Evolutionary conservation across 2,113 vertebrate species (phyloP).

Genomic region (Podarcis cretensis): DNA sequence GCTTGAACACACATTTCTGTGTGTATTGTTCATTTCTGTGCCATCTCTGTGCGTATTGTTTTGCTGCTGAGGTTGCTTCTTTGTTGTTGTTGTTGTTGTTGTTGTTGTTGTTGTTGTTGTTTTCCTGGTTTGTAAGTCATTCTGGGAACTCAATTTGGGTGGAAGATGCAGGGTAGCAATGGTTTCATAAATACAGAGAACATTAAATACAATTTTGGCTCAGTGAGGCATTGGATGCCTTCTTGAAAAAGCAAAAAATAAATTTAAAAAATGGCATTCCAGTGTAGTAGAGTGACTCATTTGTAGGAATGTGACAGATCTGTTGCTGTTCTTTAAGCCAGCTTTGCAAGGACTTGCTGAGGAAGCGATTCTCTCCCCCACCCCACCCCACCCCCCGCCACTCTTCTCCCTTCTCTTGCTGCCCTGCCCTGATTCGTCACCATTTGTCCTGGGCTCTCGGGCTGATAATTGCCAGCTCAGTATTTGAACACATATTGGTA

Average conservation of each 20-base stretch:
- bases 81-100: too few species aligned
- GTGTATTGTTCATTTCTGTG: too few species aligned
- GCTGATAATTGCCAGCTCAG: not conserved
- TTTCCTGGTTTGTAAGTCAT: not conserved
- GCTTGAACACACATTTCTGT: too few species aligned
- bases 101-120: too few species aligned
- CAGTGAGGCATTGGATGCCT: not conserved
- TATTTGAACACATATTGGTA: not conserved
- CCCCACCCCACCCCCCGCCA: not conserved
- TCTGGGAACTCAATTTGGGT: not conserved
- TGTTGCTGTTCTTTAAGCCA: not conserved
- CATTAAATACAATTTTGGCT: not conserved
- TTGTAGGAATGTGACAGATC: not conserved
- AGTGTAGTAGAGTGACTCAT: not conserved
- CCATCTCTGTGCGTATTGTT: not conserved
- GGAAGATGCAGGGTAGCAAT: not conserved
- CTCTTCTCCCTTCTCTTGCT: not conserved
- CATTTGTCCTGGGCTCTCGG: not conserved
- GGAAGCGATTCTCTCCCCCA: not conserved
- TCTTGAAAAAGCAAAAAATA: not conserved
- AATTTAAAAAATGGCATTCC: not conserved
- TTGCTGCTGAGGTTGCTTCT: not conserved
- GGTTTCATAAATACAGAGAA: not conserved
- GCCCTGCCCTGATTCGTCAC: not conserved
- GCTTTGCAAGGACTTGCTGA: not conserved